These are phyloP conservation scores for Drosophila falleni DNA, from an alignment of 2,888 invertebrate genomes.

Conservation along the genomic window DNA sequence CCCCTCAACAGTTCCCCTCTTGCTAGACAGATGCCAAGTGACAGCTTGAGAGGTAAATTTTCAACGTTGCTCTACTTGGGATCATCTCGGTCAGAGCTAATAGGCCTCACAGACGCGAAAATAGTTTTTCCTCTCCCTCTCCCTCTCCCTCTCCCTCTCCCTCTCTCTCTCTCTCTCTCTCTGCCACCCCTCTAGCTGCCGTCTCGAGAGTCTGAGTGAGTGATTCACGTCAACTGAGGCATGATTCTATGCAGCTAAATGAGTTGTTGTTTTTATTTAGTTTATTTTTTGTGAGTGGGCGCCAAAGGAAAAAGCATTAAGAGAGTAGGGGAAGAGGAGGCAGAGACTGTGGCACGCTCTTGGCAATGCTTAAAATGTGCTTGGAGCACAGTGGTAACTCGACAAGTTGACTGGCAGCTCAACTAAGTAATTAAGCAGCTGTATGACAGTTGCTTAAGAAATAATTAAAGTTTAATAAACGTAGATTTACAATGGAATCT, in stretches of 20 bases:
- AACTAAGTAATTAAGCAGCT: conserved; percentile 43
- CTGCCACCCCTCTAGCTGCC: conserved; percentile 8
- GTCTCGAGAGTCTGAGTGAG: conserved; percentile 70
- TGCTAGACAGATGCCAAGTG: conserved; percentile 58
- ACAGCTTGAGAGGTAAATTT: conserved; percentile 71
- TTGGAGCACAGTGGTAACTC: conserved; percentile 47
- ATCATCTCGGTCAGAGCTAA: conserved; percentile 72
- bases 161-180: background rate
- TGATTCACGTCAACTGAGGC: conserved; percentile 79
- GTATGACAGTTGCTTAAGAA: background rate
- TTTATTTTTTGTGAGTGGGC: conserved; percentile 49
- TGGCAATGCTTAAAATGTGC: conserved; percentile 47
- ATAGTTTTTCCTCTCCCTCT: conserved; percentile 58
- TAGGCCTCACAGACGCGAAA: conserved; percentile 69
- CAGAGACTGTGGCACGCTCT: conserved; percentile 40
- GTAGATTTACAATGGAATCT: background rate
- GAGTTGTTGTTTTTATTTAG: conserved; percentile 65
- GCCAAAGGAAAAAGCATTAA: conserved; percentile 18
- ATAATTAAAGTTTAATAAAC: background rate
- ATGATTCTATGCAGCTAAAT: conserved; percentile 77
- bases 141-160: no score
- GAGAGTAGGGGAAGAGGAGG: background rate
- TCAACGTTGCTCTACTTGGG: conserved; percentile 44
- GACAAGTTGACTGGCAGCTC: conserved; percentile 19
- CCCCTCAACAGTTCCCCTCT: background rate